A percentile compares a stretch with the other conserved stretches of the same genome.
Conservation (phyloP, 2,797 vertebrate genomes). For the Eulemur rubriventer region DNA sequence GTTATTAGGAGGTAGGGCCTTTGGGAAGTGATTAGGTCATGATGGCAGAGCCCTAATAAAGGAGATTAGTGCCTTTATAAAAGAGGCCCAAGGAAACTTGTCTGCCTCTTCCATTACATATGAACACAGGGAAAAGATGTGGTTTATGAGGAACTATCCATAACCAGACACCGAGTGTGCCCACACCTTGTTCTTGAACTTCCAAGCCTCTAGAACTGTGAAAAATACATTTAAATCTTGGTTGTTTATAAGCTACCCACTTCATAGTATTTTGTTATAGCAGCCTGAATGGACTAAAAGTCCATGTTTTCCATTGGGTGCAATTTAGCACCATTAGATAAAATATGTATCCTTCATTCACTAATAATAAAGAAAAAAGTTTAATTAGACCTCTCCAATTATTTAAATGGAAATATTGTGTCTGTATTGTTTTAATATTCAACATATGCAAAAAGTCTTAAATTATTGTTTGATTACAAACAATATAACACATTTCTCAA, state of each 20-base stretch:
- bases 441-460: not conserved
- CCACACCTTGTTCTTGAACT: not conserved
- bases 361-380: not conserved
- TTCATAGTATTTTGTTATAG: not conserved
- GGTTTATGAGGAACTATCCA: too few species aligned
- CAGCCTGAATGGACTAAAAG: not conserved
- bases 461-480: not conserved
- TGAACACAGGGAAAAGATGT: not conserved
- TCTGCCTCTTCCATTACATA: not conserved
- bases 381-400: not conserved
- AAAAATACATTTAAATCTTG: not conserved
- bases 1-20: too few species aligned
- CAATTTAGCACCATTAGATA: not conserved
- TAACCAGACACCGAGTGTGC: not conserved
- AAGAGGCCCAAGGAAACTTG: too few species aligned
- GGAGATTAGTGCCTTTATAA: too few species aligned
- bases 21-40: too few species aligned
- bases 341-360: not conserved
- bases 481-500: constrained; percentile 19
- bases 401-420: not conserved
- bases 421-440: not conserved
- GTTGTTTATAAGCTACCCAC: not conserved
- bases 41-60: too few species aligned
- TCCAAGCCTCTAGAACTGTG: not conserved
- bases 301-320: not conserved